Percentiles rank a stretch among this genome's conserved stretches.
Conservation (phyloP, 2,888 invertebrate species). For the Spialia ferax region DNA sequence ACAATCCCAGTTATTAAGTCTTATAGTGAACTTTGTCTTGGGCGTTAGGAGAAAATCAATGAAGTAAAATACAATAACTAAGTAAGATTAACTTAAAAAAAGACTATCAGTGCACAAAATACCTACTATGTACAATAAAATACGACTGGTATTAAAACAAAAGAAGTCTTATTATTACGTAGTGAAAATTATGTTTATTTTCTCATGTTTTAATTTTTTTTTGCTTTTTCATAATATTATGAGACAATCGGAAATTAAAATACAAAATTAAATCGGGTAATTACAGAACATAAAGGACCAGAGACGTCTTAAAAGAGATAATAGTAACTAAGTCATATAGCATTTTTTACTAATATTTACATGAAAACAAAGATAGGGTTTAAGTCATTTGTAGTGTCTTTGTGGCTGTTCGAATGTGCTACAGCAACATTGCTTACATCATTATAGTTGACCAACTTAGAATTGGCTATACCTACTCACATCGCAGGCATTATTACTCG, state of each 20-base stretch:
- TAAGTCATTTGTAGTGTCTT: constrained; percentile 51
- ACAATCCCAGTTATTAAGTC: constrained; percentile 60
- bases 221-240: constrained; percentile 60
- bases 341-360: constrained; percentile 66
- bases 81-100: constrained; percentile 71
- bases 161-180: constrained; percentile 55
- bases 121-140: constrained; percentile 77
- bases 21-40: constrained; percentile 64
- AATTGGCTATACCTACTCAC: no score
- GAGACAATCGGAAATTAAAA: constrained; percentile 40
- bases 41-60: constrained; percentile 63
- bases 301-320: constrained; percentile 55
- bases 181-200: constrained; percentile 57
- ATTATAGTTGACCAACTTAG: no score
- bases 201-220: constrained; percentile 66
- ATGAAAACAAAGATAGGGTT: constrained; percentile 51
- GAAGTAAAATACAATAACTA: constrained; percentile 76
- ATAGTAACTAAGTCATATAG: constrained; percentile 59
- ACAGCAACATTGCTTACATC: constrained; percentile 29
- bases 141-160: constrained; percentile 63
- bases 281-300: constrained; percentile 68
- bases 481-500: no score
- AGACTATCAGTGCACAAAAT: constrained; percentile 81
- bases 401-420: constrained; percentile 59
- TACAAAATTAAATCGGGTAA: constrained; percentile 51